A percentile compares a stretch with the other conserved stretches of the same genome.
Evolutionary conservation across 1,140 invertebrate species (phyloP).

Genomic region (Pseudomyrmex gracilis): DNA sequence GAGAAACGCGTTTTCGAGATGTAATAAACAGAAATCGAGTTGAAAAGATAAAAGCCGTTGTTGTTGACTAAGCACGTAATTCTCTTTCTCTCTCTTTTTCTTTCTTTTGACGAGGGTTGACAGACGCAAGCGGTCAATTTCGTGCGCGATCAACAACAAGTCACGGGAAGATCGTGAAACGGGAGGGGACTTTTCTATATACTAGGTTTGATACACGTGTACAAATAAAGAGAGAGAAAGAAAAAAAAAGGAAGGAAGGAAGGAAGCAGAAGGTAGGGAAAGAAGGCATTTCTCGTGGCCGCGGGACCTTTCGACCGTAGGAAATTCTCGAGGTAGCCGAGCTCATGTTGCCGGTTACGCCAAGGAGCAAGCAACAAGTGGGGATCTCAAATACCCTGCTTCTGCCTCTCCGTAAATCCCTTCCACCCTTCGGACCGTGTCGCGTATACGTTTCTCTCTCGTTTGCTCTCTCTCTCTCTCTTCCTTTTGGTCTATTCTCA

Average conservation of each 20-base stretch:
- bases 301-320: conserved; percentile 55
- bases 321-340: conserved; percentile 65
- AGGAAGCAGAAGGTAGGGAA: neutral
- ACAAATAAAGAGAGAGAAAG: neutral
- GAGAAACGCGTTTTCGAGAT: neutral
- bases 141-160: neutral
- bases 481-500: neutral
- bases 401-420: conserved; percentile 32
- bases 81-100: neutral
- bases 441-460: neutral
- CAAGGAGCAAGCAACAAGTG: conserved; percentile 78
- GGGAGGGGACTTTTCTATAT: neutral
- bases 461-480: neutral
- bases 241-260: neutral
- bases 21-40: conserved; percentile 4
- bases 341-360: conserved; percentile 54
- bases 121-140: neutral
- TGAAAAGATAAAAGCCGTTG: neutral
- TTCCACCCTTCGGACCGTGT: conserved; percentile 56
- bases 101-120: neutral
- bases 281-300: neutral
- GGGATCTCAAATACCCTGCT: conserved; percentile 54
- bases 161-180: neutral
- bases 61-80: neutral
- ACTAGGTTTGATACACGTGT: no score